A percentile compares a stretch with the other conserved stretches of the same genome.
These are phyloP conservation scores for Pyrocephalus nanus DNA, from an alignment of 2,797 vertebrate species.

Conservation along the genomic window DNA sequence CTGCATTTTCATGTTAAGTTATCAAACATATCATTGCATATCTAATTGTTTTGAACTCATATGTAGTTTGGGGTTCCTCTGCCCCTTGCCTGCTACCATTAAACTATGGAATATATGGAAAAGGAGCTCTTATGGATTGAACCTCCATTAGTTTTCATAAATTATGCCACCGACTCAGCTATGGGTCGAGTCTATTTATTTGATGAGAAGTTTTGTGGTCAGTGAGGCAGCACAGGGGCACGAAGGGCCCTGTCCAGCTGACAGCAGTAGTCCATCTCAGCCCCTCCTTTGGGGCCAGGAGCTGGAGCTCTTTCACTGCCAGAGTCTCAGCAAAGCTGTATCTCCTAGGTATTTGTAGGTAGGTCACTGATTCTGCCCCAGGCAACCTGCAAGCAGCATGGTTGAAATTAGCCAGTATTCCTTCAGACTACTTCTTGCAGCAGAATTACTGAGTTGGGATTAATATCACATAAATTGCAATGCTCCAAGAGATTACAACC, in stretches of 20 bases:
- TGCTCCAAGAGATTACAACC: not conserved
- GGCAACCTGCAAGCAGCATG: not conserved
- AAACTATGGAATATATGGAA: not conserved
- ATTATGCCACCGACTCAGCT: not conserved
- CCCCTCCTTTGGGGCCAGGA: not conserved
- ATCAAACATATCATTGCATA: not conserved
- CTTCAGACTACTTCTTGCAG: not conserved
- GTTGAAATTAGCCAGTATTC: fast-evolving
- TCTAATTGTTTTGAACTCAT: not conserved
- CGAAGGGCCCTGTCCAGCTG: fast-evolving
- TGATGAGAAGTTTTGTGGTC: not conserved
- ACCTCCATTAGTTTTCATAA: not conserved
- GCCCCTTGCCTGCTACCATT: not conserved
- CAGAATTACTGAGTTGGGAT: not conserved
- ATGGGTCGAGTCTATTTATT: not conserved
- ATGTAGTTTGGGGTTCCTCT: not conserved
- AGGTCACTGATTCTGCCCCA: not conserved
- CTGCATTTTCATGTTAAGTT: not conserved
- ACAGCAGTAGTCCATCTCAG: not conserved
- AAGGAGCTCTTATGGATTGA: not conserved
- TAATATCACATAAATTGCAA: not conserved
- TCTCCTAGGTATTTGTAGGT: not conserved
- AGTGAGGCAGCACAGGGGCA: not conserved
- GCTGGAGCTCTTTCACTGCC: too few relatives aligned
- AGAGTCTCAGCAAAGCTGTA: not conserved